These are phyloP conservation scores for Hyperopisus bebe DNA, from an alignment of 2,113 vertebrate species.

Conservation along the genomic window DNA sequence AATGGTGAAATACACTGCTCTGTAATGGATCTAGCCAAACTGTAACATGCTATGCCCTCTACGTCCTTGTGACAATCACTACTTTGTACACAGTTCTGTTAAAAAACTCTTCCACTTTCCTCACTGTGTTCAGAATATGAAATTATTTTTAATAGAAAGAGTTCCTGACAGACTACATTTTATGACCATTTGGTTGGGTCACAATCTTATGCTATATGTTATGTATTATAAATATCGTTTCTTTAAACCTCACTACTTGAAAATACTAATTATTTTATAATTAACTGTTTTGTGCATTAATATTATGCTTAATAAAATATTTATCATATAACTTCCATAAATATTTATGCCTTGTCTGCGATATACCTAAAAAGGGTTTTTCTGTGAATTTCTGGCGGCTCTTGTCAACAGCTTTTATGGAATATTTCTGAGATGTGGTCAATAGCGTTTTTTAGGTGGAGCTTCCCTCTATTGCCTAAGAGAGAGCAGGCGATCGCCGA, in stretches of 20 bases:
- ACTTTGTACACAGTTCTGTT: not conserved
- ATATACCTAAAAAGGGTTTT: not conserved
- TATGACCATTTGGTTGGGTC: not conserved
- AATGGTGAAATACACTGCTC: not conserved
- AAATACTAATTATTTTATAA: not conserved
- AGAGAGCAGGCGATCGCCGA: not conserved
- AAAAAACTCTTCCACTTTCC: not conserved
- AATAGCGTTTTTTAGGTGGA: not conserved
- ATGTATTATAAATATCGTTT: not conserved
- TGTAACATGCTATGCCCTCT: not conserved
- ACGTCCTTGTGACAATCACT: not conserved
- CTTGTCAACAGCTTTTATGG: not conserved
- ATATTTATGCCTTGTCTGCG: not conserved
- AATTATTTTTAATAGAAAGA: not conserved
- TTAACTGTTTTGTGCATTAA: not conserved
- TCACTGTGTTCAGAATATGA: not conserved
- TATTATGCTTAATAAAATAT: not conserved
- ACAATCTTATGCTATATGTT: not conserved
- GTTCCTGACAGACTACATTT: not conserved
- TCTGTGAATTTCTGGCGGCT: not conserved
- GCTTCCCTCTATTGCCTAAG: constrained; percentile 1
- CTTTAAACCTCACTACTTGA: not conserved
- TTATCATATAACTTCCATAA: not conserved
- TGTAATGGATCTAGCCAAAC: not conserved
- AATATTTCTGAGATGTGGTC: constrained; percentile 7